These are phyloP conservation scores for Pachyuromys duprasi DNA, from an alignment of 2,797 vertebrate genomes.

Conservation along the genomic window DNA sequence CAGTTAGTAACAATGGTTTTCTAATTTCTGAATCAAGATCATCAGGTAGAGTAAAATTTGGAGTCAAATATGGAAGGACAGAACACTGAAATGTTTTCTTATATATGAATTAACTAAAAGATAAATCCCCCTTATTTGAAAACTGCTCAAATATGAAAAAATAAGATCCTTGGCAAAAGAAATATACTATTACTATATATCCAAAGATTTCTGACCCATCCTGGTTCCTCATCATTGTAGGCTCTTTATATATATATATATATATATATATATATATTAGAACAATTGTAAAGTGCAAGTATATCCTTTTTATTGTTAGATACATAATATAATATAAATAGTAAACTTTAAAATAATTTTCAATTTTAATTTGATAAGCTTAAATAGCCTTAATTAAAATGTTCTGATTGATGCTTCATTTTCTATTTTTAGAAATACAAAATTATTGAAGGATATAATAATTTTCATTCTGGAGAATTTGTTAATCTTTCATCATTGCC, in stretches of 20 bases:
- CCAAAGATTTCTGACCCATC: neutral
- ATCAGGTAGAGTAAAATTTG: neutral
- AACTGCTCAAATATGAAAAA: neutral
- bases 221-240: neutral
- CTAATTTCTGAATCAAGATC: neutral
- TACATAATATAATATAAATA: constrained; percentile 42
- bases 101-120: neutral
- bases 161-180: neutral
- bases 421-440: constrained; percentile 42
- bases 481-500: constrained; percentile 54
- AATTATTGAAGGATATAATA: constrained; percentile 59
- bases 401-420: constrained; percentile 38
- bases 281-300: constrained; percentile 37
- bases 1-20: neutral
- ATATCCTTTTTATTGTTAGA: neutral
- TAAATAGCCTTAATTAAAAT: constrained; percentile 49
- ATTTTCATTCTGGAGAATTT: constrained; percentile 43
- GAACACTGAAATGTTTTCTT: neutral
- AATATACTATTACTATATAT: neutral
- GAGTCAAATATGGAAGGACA: neutral
- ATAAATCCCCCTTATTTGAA: neutral
- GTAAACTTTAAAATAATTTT: constrained; percentile 26
- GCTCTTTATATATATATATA: neutral
- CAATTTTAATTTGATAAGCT: constrained; percentile 18
- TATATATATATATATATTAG: neutral